Conservation (phyloP, 2,113 vertebrate genomes). For the Gallinago paraguaiae region DNA sequence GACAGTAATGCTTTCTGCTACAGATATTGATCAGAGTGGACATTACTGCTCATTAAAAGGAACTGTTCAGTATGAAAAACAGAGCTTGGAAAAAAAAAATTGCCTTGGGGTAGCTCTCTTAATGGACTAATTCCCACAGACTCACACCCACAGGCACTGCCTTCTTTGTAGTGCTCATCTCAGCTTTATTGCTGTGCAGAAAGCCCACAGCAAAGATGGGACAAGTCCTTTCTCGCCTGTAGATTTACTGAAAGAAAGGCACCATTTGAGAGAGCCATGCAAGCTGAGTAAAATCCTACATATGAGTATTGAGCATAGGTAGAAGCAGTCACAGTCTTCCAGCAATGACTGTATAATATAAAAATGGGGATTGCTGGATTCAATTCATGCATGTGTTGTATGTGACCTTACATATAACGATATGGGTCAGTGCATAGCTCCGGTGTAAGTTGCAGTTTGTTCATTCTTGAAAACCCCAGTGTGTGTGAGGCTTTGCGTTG, state of each 20-base stretch:
- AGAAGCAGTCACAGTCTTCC: neutral
- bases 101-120: neutral
- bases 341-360: neutral
- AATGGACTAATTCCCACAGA: constrained; percentile 27
- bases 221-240: neutral
- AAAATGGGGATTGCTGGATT: neutral
- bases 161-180: neutral
- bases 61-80: constrained; percentile 9
- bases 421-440: neutral
- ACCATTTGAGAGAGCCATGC: neutral
- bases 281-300: neutral
- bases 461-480: neutral
- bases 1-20: constrained; percentile 8
- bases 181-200: neutral
- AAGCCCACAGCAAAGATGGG: neutral
- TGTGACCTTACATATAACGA: neutral
- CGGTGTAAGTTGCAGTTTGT: neutral
- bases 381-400: neutral
- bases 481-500: neutral
- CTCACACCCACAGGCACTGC: neutral
- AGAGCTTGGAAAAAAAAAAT: neutral
- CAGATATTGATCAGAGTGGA: constrained; percentile 43
- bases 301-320: neutral
- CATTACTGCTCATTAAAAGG: constrained; percentile 43
- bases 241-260: neutral